Evolutionary conservation across 2,113 vertebrate genomes (phyloP).

Genomic region (Andinoacara biseriatus): DNA sequence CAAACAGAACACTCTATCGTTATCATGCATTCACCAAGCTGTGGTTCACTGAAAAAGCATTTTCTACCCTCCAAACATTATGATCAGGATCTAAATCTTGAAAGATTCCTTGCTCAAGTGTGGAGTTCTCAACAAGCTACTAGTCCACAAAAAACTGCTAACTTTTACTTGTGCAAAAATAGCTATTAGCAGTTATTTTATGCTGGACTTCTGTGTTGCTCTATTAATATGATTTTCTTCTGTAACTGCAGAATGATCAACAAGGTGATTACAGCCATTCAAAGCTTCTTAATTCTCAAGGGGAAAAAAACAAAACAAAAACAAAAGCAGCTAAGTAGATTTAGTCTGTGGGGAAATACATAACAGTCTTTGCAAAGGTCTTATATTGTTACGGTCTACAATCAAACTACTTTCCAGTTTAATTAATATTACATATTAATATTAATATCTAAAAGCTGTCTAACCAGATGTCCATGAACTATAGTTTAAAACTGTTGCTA

Average conservation of each 20-base stretch:
- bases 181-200: neutral
- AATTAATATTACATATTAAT: neutral
- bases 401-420: neutral
- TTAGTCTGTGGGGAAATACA: constrained; percentile 1
- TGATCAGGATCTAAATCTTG: neutral
- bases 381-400: neutral
- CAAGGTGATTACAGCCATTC: constrained; percentile 17
- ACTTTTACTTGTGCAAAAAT: neutral
- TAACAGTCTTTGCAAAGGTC: neutral
- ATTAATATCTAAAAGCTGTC: neutral
- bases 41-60: neutral
- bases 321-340: neutral
- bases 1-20: too few species aligned
- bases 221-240: constrained; percentile 5
- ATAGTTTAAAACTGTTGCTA: constrained; percentile 19
- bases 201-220: neutral
- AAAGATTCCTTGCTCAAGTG: neutral
- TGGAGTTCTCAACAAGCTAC: neutral
- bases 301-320: neutral
- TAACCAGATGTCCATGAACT: neutral
- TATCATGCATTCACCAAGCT: neutral
- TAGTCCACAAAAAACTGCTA: neutral
- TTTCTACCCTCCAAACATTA: neutral
- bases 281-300: constrained; percentile 11
- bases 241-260: constrained; percentile 5